phyloP scores from a whole-genome alignment of 1,140 invertebrate genomes.

The Melipona quadrifasciata region DNA sequence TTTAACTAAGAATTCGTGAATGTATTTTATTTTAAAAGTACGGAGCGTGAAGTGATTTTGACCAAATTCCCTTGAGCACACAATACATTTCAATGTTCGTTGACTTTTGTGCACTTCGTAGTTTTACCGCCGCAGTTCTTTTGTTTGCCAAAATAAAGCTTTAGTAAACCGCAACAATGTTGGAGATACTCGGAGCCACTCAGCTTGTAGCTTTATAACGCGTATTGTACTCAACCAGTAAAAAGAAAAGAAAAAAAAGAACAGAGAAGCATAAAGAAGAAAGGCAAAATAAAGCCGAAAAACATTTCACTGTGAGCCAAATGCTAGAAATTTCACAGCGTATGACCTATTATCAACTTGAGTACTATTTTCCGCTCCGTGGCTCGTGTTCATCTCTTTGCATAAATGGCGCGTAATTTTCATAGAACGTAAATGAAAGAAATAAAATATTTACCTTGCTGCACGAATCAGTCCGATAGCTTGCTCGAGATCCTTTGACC shows the following conservation, averaged over 20 bases:
- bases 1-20: not conserved
- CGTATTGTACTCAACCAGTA: conserved; percentile 55
- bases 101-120: not conserved
- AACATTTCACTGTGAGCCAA: not conserved
- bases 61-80: not conserved
- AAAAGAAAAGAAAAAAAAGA: conserved; percentile 15
- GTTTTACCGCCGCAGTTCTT: conserved; percentile 17
- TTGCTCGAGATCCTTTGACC: conserved; percentile 86
- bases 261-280: not conserved
- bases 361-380: not conserved
- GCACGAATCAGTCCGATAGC: conserved; percentile 92
- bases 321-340: not conserved
- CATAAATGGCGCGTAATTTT: conserved; percentile 1
- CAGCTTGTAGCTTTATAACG: conserved; percentile 54
- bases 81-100: not conserved
- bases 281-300: no score
- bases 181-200: conserved; percentile 65
- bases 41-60: not conserved
- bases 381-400: not conserved
- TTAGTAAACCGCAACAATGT: conserved; percentile 57
- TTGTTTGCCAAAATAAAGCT: conserved; percentile 74
- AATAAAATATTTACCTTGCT: conserved; percentile 86
- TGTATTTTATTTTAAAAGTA: not conserved
- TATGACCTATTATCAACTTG: not conserved
- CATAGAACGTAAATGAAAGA: conserved; percentile 19